Conservation (phyloP, 2,113 vertebrate genomes). For the Gavialis gangeticus region DNA sequence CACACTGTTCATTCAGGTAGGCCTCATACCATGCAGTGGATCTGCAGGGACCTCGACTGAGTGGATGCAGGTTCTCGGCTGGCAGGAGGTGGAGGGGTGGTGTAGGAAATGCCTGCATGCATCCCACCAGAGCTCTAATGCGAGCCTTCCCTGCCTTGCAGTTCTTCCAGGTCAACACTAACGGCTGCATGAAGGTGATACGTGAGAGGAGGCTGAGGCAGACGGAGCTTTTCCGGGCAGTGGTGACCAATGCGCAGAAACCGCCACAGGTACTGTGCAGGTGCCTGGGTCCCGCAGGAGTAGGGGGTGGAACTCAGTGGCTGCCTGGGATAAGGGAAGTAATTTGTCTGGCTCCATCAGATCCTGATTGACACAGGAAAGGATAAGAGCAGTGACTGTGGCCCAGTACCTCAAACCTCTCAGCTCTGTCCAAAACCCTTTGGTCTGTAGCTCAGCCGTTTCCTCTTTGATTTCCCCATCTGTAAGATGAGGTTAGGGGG, state of each 20-base stretch:
- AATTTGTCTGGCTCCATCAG: background rate
- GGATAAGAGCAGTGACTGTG: background rate
- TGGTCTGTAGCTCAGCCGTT: background rate
- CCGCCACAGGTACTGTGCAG: conserved; percentile 44
- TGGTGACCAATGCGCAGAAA: fast-evolving
- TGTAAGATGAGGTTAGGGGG: no score
- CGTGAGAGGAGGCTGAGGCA: conserved; percentile 58
- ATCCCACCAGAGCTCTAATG: background rate
- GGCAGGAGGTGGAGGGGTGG: no score
- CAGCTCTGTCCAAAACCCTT: background rate
- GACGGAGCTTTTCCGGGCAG: background rate
- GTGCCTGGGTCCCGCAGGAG: no score
- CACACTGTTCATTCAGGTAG: conserved; percentile 83
- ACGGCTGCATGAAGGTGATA: conserved; percentile 87
- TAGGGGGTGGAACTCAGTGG: background rate
- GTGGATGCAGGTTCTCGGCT: no score
- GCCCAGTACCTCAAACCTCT: background rate
- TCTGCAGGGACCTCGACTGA: background rate
- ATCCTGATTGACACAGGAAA: background rate
- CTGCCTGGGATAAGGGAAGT: background rate
- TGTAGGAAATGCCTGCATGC: no score
- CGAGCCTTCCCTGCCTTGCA: conserved; percentile 25
- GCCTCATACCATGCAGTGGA: background rate
- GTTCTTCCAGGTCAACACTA: conserved; percentile 84
- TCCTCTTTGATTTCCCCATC: background rate